These are phyloP conservation scores for Magallana ariakensis DNA, from an alignment of 1,140 invertebrate species.

Conservation along the genomic window DNA sequence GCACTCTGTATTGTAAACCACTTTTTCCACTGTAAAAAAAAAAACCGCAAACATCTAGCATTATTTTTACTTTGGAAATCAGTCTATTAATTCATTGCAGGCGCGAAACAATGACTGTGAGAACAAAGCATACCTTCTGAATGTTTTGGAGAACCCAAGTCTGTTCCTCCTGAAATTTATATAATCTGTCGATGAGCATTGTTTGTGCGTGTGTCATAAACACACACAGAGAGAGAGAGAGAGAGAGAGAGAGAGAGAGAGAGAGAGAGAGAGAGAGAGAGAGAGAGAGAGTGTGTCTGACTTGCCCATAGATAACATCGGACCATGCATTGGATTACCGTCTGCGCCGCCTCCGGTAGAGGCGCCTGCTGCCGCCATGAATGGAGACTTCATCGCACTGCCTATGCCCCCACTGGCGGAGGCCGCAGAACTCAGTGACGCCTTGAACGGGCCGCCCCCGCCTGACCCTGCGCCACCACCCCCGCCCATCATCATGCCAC, in stretches of 20 bases:
- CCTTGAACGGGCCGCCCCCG: not conserved
- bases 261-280: conserved; percentile 35
- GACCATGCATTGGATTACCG: conserved; percentile 35
- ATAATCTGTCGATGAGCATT: no score
- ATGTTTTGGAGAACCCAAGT: no score
- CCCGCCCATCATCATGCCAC: conserved; percentile 38
- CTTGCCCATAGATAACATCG: conserved; percentile 25
- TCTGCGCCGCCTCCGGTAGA: conserved; percentile 4
- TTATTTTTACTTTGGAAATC: not conserved
- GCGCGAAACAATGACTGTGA: not conserved
- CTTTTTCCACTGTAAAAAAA: conserved; percentile 40
- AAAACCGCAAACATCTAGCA: not conserved
- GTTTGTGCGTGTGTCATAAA: not conserved
- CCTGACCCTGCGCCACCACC: conserved; percentile 27
- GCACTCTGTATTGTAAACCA: conserved; percentile 47
- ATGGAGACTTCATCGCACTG: conserved; percentile 32
- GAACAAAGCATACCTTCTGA: not conserved
- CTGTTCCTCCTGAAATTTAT: no score
- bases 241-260: not conserved
- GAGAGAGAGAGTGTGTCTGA: conserved; percentile 9
- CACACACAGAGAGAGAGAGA: not conserved
- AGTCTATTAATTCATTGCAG: not conserved
- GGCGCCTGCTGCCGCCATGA: conserved; percentile 37
- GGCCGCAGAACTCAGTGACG: not conserved
- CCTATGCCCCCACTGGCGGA: conserved; percentile 26